Conservation (phyloP, 2,113 vertebrate species). For the Melanocharis versteri region DNA sequence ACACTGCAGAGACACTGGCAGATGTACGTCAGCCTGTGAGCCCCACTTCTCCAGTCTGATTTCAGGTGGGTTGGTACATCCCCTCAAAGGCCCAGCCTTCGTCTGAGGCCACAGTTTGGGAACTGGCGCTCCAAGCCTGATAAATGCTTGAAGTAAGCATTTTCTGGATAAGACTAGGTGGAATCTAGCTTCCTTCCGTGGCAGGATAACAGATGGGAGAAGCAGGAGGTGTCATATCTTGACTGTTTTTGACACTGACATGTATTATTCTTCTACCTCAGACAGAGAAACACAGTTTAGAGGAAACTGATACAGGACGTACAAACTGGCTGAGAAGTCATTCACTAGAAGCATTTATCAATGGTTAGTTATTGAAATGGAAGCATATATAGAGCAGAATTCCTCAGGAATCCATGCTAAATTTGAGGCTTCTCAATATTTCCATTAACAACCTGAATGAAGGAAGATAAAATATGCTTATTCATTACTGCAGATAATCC, state of each 20-base stretch:
- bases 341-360: background rate
- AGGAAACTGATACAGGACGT: background rate
- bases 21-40: background rate
- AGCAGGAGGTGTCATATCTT: conserved; percentile 40
- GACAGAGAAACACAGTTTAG: background rate
- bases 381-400: background rate
- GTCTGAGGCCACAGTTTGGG: background rate
- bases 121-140: background rate
- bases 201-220: conserved; percentile 41
- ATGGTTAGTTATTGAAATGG: background rate
- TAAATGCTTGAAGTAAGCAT: background rate
- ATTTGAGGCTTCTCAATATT: background rate
- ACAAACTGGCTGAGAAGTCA: background rate
- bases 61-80: background rate
- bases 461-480: background rate
- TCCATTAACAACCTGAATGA: background rate
- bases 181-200: conserved; percentile 19
- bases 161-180: background rate
- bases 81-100: background rate
- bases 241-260: background rate
- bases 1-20: background rate
- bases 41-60: background rate
- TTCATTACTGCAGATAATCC: background rate
- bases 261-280: background rate
- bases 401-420: background rate